Base-by-base conservation (phyloP, 2,888 invertebrate species). In the Andrena praecox region DNA sequence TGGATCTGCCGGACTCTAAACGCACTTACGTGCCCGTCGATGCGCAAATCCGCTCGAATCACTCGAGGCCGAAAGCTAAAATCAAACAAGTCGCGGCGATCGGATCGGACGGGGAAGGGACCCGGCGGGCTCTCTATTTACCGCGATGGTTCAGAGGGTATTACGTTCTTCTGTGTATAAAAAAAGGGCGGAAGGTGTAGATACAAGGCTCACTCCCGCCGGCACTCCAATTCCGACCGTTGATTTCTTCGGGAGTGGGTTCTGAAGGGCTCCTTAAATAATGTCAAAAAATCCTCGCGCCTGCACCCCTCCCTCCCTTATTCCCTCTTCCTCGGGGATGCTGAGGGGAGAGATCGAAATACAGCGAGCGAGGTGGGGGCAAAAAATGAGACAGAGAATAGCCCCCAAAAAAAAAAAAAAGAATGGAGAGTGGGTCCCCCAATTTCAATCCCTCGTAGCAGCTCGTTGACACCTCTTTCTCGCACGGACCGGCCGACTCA, bases 211-310 rank as follows among this genome's bases (percentile, higher is more conserved):
- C 80, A 67, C 79, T 73, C 75, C 64, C 76, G 69, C 48, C 59
- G 78, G 68, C 72, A 83, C 85, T 82, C 74, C 74, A 86, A 82
- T 84, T 84, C 72, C 80, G 50, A 86, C 86, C 88, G 89, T 89
- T 90, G 87, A 90, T 90, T 90, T 89, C 86, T 83, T 80, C 78
- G 73, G 83, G 42, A 88, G 83, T 83, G 85, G 78, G 82, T 69
- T 68, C 62, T 85, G 80, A 85, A 91, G 90, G 90, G 88, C 86
- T 89, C 66, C 84, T 85, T 89, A 90, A 90, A 90, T 90, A 90
- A 89, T 87, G 88, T 90, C 79, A 71, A 89, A 90, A 90, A 85
- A 86, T 82, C 75, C 81, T 76, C 71, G 69, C 48, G 68, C 70
- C 70, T 54, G 33, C 63, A 67, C 10, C 54, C 54, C 50, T 50